A percentile compares a stretch with the other conserved stretches of the same genome.
Conservation (phyloP, 2,797 vertebrate species). For the Gambelia wislizenii region DNA sequence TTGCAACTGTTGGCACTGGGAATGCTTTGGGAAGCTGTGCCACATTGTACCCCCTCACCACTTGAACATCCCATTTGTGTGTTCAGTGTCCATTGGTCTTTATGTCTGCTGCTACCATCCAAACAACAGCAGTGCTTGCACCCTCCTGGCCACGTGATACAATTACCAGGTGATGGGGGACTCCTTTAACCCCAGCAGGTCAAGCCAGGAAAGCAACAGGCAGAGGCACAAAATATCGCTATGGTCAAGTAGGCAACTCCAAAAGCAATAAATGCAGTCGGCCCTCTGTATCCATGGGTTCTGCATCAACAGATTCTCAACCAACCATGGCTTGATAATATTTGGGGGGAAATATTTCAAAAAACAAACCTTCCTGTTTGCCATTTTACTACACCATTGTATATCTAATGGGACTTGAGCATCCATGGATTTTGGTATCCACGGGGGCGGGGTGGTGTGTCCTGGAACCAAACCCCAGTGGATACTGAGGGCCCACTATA, state of each 20-base stretch:
- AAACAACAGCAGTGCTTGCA: background rate
- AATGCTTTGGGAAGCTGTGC: background rate
- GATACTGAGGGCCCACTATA: too few relatives aligned
- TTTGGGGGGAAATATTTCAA: too few relatives aligned
- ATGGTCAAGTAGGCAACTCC: background rate
- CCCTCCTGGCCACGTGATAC: background rate
- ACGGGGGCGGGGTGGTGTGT: too few relatives aligned
- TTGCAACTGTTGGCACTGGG: slow-evolving; percentile 6
- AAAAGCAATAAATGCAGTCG: background rate
- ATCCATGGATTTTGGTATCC: too few relatives aligned
- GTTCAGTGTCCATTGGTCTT: slow-evolving; percentile 7
- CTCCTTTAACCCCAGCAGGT: slow-evolving; percentile 30
- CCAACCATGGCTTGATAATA: too few relatives aligned
- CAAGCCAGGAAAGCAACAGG: background rate
- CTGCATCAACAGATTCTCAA: too few relatives aligned
- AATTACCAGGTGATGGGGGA: slow-evolving; percentile 49
- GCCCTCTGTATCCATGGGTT: too few relatives aligned
- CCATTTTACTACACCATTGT: too few relatives aligned
- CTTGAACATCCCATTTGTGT: slow-evolving; percentile 55
- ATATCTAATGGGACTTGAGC: too few relatives aligned
- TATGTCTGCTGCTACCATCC: slow-evolving; percentile 35
- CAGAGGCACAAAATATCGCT: rapidly evolving
- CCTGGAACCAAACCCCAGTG: too few relatives aligned
- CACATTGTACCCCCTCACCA: background rate
- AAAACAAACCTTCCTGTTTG: too few relatives aligned